Evolutionary conservation across 2,888 invertebrate species (phyloP).

Genomic region (Punctoribates punctum): DNA sequence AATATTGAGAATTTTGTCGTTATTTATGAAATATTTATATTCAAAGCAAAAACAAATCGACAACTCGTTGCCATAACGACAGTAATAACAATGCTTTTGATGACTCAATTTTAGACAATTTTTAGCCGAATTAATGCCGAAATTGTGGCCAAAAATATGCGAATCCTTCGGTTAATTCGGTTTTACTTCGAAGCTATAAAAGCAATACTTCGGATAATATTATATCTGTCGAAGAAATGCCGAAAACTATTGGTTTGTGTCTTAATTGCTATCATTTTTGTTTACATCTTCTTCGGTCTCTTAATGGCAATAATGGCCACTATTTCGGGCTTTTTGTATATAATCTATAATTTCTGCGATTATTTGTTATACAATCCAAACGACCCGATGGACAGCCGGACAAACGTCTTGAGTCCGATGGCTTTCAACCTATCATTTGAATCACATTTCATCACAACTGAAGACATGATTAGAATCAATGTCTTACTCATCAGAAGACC

Average conservation of each 20-base stretch:
- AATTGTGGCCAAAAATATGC: no score
- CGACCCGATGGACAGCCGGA: conserved; percentile 78
- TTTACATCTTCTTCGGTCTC: neutral
- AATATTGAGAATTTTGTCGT: no score
- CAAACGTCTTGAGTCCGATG: conserved; percentile 80
- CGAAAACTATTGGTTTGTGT: neutral
- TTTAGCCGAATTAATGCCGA: no score
- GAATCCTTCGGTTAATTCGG: neutral
- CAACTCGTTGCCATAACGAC: no score
- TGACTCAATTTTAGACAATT: no score
- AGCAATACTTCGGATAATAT: neutral
- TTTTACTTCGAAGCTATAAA: neutral
- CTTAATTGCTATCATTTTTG: neutral
- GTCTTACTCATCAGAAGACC: conserved; percentile 55
- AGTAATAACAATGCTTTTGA: no score
- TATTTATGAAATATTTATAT: no score
- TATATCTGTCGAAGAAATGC: conserved; percentile 10
- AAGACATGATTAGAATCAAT: conserved; percentile 54
- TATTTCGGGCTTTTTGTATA: neutral
- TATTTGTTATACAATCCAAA: conserved; percentile 82
- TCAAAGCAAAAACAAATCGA: no score
- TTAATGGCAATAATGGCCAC: neutral
- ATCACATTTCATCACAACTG: conserved; percentile 45
- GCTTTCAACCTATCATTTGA: conserved; percentile 69
- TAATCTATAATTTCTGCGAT: conserved; percentile 75